Evolutionary conservation across 2,113 vertebrate genomes (phyloP).

Genomic region (Gadus chalcogrammus): DNA sequence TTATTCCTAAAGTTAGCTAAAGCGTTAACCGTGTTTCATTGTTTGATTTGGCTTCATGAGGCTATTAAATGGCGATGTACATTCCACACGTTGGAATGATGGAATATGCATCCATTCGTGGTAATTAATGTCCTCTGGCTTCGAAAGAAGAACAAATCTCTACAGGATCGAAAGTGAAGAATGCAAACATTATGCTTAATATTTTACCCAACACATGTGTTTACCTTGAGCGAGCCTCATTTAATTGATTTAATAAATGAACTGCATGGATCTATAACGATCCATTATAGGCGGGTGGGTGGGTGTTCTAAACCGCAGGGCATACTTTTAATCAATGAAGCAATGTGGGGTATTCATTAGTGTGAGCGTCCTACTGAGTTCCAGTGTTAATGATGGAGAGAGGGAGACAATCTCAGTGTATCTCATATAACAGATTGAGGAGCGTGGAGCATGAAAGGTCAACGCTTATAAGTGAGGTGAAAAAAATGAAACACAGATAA

Average conservation of each 20-base stretch:
- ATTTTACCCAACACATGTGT: neutral
- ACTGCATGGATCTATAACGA: neutral
- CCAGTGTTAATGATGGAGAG: neutral
- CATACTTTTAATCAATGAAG: neutral
- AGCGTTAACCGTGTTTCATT: neutral
- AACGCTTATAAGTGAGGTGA: neutral
- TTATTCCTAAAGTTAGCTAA: too few relatives aligned
- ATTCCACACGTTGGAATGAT: constrained; percentile 17
- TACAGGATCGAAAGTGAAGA: neutral
- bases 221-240: neutral
- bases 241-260: neutral
- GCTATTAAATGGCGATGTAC: constrained; percentile 30
- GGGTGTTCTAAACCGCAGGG: neutral
- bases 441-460: constrained; percentile 2
- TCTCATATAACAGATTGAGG: neutral
- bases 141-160: neutral
- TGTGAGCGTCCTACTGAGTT: neutral
- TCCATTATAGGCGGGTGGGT: neutral
- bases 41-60: constrained; percentile 25
- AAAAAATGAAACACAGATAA: neutral
- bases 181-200: neutral
- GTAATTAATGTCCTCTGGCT: neutral
- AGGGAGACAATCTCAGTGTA: too few relatives aligned
- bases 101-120: constrained; percentile 13
- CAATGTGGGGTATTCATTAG: neutral